Evolutionary conservation across 2,113 vertebrate species (phyloP).

Genomic region (Corvus moneduloides): DNA sequence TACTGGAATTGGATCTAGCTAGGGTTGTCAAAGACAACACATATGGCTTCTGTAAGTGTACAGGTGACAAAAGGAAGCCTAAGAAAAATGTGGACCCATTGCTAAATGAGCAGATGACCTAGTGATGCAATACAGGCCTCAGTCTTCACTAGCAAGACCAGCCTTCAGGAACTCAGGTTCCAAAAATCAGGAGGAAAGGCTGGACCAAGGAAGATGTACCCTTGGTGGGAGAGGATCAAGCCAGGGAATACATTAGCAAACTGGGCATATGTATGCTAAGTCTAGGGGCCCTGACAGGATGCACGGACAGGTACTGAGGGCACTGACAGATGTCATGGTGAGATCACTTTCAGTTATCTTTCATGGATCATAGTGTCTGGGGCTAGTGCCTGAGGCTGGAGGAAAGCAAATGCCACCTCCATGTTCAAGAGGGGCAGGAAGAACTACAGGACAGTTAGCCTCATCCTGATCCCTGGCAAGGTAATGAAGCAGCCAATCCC

Average conservation of each 20-base stretch:
- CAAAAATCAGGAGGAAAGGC: neutral
- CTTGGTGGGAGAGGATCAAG: neutral
- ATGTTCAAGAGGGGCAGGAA: neutral
- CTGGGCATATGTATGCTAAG: accelerated
- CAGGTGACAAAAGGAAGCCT: neutral
- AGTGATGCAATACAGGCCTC: no score
- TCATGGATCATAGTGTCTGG: neutral
- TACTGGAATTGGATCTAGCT: neutral
- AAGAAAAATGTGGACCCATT: neutral
- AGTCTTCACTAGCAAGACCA: neutral
- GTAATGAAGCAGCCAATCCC: no score
- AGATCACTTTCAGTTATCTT: neutral
- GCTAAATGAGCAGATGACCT: neutral
- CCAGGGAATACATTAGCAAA: neutral
- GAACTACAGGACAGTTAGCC: neutral
- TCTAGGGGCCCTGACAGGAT: neutral
- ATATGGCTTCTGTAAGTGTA: neutral
- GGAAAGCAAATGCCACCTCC: neutral
- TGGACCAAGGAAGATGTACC: neutral
- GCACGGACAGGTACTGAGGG: neutral
- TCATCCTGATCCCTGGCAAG: neutral
- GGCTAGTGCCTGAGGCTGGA: neutral
- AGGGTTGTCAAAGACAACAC: neutral
- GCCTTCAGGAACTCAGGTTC: neutral
- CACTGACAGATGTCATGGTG: accelerated